Percentiles rank a stretch among this genome's conserved stretches.
Evolutionary conservation across 2,113 vertebrate species (phyloP).

Genomic region (Thamnophis sirtalis): DNA sequence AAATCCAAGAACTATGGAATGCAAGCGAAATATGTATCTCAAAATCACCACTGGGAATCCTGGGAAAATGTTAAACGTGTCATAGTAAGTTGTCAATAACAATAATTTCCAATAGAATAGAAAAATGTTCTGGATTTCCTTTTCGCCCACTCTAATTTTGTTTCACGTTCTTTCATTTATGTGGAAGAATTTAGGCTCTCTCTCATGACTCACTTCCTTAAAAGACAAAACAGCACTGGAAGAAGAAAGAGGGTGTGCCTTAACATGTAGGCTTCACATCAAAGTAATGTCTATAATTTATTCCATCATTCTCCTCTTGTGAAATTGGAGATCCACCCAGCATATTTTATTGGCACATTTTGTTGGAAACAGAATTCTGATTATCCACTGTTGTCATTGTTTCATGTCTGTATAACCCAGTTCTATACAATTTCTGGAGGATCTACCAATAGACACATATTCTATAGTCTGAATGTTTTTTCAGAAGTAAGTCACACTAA

Average conservation of each 20-base stretch:
- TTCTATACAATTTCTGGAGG: not conserved
- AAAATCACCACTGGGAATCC: slow-evolving; percentile 17
- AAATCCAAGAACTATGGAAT: not conserved
- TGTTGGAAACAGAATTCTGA: slow-evolving; percentile 24
- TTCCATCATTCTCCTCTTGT: slow-evolving; percentile 20
- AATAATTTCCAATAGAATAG: slow-evolving; percentile 7
- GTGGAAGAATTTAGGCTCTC: not conserved
- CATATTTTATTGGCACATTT: slow-evolving; percentile 39
- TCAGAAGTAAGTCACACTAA: not conserved
- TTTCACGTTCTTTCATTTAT: slow-evolving; percentile 11
- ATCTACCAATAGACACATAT: not conserved
- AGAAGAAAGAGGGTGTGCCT: slow-evolving; percentile 26
- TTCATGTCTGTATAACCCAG: not conserved
- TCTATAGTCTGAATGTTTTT: not conserved
- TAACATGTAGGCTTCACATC: not conserved
- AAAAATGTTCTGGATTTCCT: slow-evolving; percentile 6
- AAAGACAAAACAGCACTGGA: slow-evolving; percentile 19
- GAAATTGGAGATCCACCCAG: slow-evolving; percentile 55
- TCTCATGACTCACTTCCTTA: slow-evolving; percentile 6
- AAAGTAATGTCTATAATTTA: slow-evolving; percentile 3
- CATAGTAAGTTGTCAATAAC: not conserved
- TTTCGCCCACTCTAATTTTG: accelerated
- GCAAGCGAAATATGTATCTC: slow-evolving; percentile 12
- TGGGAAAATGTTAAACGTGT: not conserved
- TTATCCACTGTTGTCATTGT: not conserved